Percentiles rank a stretch among this genome's conserved stretches.
Evolutionary conservation across 2,888 invertebrate genomes (phyloP).

Genomic region (Mythimna loreyi): DNA sequence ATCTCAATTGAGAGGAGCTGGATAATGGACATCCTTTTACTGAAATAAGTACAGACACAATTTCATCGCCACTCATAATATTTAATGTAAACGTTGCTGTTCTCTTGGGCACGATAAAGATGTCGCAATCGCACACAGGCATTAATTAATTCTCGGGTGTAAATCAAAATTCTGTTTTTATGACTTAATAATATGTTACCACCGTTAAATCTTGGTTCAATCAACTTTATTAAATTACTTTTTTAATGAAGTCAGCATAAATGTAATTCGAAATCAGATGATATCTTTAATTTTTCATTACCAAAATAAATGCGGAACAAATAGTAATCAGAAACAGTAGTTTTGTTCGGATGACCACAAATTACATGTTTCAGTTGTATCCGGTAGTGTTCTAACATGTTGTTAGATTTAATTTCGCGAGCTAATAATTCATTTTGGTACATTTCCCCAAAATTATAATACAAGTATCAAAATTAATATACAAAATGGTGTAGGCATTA

Average conservation of each 20-base stretch:
- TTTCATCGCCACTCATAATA: slow-evolving; percentile 31
- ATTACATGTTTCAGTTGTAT: slow-evolving; percentile 57
- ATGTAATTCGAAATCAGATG: slow-evolving; percentile 59
- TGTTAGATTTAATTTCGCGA: slow-evolving; percentile 61
- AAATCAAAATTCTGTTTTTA: slow-evolving; percentile 64
- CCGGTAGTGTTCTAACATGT: slow-evolving; percentile 48
- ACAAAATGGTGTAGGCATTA: slow-evolving; percentile 71
- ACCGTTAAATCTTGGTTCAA: slow-evolving; percentile 58
- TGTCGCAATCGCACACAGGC: slow-evolving; percentile 55
- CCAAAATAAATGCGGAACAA: slow-evolving; percentile 58
- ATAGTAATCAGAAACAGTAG: slow-evolving; percentile 64
- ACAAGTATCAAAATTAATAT: slow-evolving; percentile 72
- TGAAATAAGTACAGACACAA: slow-evolving; percentile 23
- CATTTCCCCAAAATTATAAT: slow-evolving; percentile 70
- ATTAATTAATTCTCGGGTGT: slow-evolving; percentile 61
- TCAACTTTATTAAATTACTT: slow-evolving; percentile 68
- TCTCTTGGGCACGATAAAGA: slow-evolving; percentile 58
- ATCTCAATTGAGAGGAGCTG: slow-evolving; percentile 43
- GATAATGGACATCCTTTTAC: slow-evolving; percentile 42
- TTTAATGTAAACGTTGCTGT: slow-evolving; percentile 42
- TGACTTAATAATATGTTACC: slow-evolving; percentile 62
- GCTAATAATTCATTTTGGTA: slow-evolving; percentile 54
- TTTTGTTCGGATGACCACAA: slow-evolving; percentile 64
- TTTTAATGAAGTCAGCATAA: slow-evolving; percentile 63
- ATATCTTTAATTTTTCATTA: slow-evolving; percentile 62